phyloP scores from a whole-genome alignment of 2,888 invertebrate genomes.

The Oscheius sp. region DNA sequence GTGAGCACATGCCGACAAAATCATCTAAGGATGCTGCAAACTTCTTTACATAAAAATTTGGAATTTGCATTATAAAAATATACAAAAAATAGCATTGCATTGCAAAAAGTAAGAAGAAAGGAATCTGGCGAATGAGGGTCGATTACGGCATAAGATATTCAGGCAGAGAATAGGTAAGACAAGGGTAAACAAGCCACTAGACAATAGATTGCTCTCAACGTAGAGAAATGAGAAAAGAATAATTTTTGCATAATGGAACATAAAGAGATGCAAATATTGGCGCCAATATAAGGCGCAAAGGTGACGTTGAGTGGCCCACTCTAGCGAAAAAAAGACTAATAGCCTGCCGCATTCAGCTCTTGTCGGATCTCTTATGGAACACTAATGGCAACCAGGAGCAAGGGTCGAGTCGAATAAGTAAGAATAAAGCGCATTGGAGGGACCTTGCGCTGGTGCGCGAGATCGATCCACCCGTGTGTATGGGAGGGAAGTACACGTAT shows the following conservation, averaged over 20 bases:
- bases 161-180: too few species aligned
- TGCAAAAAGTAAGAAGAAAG: neutral
- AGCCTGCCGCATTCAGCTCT: neutral
- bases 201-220: too few species aligned
- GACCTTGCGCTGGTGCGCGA: slow-evolving; percentile 23
- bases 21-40: neutral
- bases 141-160: neutral
- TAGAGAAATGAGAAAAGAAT: too few species aligned
- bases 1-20: too few species aligned
- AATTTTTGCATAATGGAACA: too few species aligned
- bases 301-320: too few species aligned
- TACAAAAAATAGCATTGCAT: neutral
- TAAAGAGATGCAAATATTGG: too few species aligned
- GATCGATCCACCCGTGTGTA: slow-evolving; percentile 19
- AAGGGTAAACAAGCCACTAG: too few species aligned
- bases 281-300: too few species aligned
- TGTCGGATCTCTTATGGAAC: slow-evolving; percentile 17
- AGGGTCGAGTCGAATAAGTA: slow-evolving; percentile 13
- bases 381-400: slow-evolving; percentile 3
- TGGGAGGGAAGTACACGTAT: slow-evolving; percentile 2
- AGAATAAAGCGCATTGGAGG: slow-evolving; percentile 13
- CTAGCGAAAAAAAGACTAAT: neutral
- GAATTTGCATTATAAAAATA: neutral
- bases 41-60: too few species aligned
- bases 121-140: neutral